Evolutionary conservation across 2,113 vertebrate species (phyloP).

Genomic region (Grallaria varia): DNA sequence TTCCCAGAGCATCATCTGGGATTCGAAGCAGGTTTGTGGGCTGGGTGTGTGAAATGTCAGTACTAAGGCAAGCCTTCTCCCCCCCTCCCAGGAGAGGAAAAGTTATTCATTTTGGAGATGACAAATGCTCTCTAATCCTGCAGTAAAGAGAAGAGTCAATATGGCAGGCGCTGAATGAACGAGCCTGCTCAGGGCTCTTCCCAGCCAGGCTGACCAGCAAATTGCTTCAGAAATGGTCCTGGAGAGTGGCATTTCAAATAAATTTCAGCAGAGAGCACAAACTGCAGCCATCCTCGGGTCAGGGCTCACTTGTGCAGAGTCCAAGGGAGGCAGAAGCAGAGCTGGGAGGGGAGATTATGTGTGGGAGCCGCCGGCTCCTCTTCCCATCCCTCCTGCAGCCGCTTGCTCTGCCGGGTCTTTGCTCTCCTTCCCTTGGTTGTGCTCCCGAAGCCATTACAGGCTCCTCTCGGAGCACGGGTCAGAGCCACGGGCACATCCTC

Average conservation of each 20-base stretch:
- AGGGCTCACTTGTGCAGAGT: neutral
- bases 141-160: constrained; percentile 59
- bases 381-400: neutral
- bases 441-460: neutral
- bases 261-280: constrained; percentile 12
- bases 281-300: neutral
- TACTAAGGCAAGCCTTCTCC: neutral
- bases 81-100: constrained; percentile 28
- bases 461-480: accelerated
- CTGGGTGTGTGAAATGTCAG: neutral
- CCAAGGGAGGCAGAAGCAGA: accelerated
- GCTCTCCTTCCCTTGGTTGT: neutral
- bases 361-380: neutral
- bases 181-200: constrained; percentile 44
- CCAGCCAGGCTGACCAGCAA: constrained; percentile 33
- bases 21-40: constrained; percentile 5
- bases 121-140: constrained; percentile 51
- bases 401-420: neutral
- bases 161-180: neutral
- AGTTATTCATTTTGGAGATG: constrained; percentile 57
- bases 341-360: neutral
- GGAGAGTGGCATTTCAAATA: neutral
- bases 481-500: neutral
- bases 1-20: neutral
- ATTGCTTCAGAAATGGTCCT: constrained; percentile 5